phyloP scores from a whole-genome alignment of 2,888 invertebrate species.

The Thereva unica region DNA sequence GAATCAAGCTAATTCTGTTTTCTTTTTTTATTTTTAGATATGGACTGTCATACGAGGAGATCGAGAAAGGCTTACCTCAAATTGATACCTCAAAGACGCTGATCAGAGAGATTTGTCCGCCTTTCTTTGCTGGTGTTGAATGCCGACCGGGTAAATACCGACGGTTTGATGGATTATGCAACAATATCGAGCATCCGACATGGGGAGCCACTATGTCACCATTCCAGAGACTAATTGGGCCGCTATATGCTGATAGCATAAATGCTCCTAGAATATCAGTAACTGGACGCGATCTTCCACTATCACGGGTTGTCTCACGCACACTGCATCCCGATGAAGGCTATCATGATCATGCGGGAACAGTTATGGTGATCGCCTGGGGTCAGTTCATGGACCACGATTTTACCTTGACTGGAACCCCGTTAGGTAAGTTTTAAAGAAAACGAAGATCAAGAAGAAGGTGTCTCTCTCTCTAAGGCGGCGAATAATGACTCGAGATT shows the following conservation, averaged over 20 bases:
- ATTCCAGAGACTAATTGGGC: slow-evolving; percentile 77
- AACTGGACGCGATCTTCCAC: slow-evolving; percentile 76
- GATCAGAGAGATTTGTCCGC: slow-evolving; percentile 84
- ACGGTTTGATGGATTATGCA: slow-evolving; percentile 84
- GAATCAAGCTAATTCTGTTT: neutral
- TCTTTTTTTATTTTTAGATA: slow-evolving; percentile 63
- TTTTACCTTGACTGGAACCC: slow-evolving; percentile 85
- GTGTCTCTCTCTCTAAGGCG: neutral
- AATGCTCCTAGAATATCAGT: slow-evolving; percentile 80
- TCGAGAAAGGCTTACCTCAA: slow-evolving; percentile 82
- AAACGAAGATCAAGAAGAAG: neutral
- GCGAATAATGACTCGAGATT: neutral
- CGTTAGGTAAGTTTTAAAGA: slow-evolving; percentile 68
- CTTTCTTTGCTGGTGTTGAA: slow-evolving; percentile 83
- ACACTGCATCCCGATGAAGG: slow-evolving; percentile 93
- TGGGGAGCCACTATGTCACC: slow-evolving; percentile 87
- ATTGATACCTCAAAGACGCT: slow-evolving; percentile 88
- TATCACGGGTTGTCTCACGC: slow-evolving; percentile 82
- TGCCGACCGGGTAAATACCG: slow-evolving; percentile 88
- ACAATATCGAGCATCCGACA: slow-evolving; percentile 84
- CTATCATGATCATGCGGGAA: slow-evolving; percentile 91
- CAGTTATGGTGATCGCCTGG: slow-evolving; percentile 89
- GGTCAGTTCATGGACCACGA: slow-evolving; percentile 96
- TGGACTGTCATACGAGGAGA: slow-evolving; percentile 81
- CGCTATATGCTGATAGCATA: slow-evolving; percentile 83